Evolutionary conservation across 1,140 invertebrate species (phyloP).

Genomic region (Scaptomyza pallida): DNA sequence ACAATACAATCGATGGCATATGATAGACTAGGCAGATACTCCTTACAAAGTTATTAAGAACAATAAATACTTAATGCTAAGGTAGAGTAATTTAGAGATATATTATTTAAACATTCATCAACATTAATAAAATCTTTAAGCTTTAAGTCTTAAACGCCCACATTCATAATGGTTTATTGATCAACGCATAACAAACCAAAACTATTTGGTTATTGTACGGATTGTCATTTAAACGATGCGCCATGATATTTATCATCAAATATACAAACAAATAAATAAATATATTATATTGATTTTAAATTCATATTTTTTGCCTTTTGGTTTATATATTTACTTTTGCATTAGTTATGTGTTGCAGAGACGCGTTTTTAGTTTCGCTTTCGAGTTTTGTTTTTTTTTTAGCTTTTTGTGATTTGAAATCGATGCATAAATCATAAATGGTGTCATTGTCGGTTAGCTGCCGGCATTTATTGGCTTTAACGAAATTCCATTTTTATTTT

Average conservation of each 20-base stretch:
- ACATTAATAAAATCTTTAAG: too few species aligned
- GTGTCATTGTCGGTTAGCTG: constrained; percentile 59
- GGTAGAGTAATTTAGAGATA: too few species aligned
- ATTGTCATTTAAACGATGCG: constrained; percentile 64
- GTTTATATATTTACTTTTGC: constrained; percentile 15
- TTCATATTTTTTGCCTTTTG: constrained; percentile 24
- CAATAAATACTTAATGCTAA: neutral
- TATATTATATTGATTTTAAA: constrained; percentile 33
- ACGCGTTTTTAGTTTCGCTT: constrained; percentile 24
- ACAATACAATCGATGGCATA: neutral
- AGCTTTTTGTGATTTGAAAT: constrained; percentile 66
- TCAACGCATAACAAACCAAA: constrained; percentile 41
- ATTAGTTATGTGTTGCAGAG: constrained; percentile 5
- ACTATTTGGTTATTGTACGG: constrained; percentile 69
- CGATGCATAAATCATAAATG: constrained; percentile 78
- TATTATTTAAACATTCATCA: too few species aligned
- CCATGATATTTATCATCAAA: constrained; percentile 62
- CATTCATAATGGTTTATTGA: constrained; percentile 1
- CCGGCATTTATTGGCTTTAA: constrained; percentile 21
- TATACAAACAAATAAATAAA: constrained; percentile 30
- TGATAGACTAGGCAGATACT: neutral
- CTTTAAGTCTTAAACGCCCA: neutral
- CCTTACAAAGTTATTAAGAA: neutral
- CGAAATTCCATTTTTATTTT: constrained; percentile 31
- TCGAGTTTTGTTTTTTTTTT: constrained; percentile 48